Evolutionary conservation across 2,113 vertebrate genomes (phyloP), one percentile per base, ranked within the genome.

Genomic region (Myiozetetes cayanensis): DNA sequence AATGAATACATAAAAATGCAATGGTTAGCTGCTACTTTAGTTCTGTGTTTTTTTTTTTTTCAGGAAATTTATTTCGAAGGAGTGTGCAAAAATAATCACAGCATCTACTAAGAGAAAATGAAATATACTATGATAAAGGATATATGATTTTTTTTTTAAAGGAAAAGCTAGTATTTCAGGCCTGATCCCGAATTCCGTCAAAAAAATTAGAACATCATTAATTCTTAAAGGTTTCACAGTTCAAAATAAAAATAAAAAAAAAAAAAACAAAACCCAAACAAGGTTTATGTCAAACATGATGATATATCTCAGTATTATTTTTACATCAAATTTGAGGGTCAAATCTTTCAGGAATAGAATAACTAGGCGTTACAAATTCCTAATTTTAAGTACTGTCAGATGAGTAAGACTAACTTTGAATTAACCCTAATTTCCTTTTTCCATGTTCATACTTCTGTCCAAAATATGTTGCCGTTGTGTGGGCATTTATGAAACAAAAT

Each of bases 1-100:
- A 94, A 95, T 90, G 93, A 73, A 86, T 72, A 58, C 75, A 92
- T 96, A 93, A 94, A 96, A 96, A 96, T 90, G 88, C 79, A 86
- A 9, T 81, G 93, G 89, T 66, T 95, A 90, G 73, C 75, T 87
- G 74, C 52, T 90, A 61, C 65, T 96, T 89, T 43, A 93, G 62
- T 75, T 93, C 39, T 87, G 39, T 71, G 30, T 22, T 12, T 1
- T 78, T 82, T 1, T 78, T 82, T 88, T 88, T 70, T 76, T 47
- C 59, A 68, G 76, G 84, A 86, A 94, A 91, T 89, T 61, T 87
- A 58, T 92, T 90, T 92, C 91, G 66, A 86, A 92, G 35, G 65
- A 56, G 9, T 46, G 44, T 61, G 47, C 41, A 92, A 90, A 95
- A 96, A 90, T 89, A 63, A 93, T 92, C 31, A 8, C 39, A 65